Percentiles rank a stretch among this genome's conserved stretches.
phyloP scores from a whole-genome alignment of 1,140 invertebrate genomes.

The Aleiodes sp. region DNA sequence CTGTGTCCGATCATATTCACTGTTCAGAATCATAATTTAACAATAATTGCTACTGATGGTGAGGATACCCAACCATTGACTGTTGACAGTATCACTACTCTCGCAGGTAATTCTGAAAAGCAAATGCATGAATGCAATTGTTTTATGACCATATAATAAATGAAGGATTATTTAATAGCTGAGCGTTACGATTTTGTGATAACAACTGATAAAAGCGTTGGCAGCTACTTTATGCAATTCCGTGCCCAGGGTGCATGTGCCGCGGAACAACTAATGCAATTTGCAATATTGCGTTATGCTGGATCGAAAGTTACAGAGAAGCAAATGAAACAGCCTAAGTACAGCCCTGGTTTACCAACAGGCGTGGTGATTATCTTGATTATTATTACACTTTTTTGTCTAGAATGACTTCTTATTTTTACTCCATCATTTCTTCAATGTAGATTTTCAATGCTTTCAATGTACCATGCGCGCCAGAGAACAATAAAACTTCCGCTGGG shows the following conservation, averaged over 20 bases:
- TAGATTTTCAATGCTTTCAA: conserved; percentile 24
- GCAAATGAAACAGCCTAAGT: neutral
- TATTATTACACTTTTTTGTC: neutral
- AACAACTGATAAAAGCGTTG: conserved; percentile 49
- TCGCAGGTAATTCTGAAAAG: neutral
- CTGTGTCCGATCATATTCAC: conserved; percentile 65
- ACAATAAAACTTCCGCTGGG: neutral
- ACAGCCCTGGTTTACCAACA: neutral
- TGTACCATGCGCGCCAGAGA: conserved; percentile 18
- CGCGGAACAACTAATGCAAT: conserved; percentile 53
- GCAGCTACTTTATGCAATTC: conserved; percentile 64
- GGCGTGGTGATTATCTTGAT: conserved; percentile 28
- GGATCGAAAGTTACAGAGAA: neutral
- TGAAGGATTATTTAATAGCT: conserved; percentile 52
- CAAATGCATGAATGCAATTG: too few species aligned
- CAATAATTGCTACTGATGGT: conserved; percentile 67
- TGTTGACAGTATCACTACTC: conserved; percentile 27
- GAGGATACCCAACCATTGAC: conserved; percentile 7
- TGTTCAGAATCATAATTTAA: conserved; percentile 66
- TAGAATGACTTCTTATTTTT: neutral
- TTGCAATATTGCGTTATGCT: conserved; percentile 63
- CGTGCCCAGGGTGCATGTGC: conserved; percentile 59
- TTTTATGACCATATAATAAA: neutral
- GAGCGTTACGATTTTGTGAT: conserved; percentile 68
- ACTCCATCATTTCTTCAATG: too few species aligned